Evolutionary conservation across 2,797 vertebrate species (phyloP), one percentile per base, ranked within the genome.

Genomic region (Netta rufina): DNA sequence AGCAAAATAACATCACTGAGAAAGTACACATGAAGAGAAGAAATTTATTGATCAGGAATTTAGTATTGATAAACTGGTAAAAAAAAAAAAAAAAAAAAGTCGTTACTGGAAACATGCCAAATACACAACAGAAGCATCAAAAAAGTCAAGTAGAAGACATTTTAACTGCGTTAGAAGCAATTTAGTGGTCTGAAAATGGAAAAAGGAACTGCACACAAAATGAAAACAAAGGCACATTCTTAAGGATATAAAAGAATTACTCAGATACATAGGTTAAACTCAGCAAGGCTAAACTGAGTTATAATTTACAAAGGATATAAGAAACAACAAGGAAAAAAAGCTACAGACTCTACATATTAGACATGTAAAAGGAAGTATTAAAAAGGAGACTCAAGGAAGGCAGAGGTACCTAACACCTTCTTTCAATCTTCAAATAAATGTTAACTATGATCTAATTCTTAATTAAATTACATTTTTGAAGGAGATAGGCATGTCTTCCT

Each of bases 381-480:
- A 81, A 64, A 66, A 84, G 54, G 30, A 81, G 45, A 62, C 13
- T 51, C 13, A 41, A 64, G 32, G 28, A 90, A 84, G 28, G 22
- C 38, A 56, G 47, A 58, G 20, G 56, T 32, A 90, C 58, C 33
- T 45, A 84, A 65, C 18, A 9, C 14, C 13, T 62, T 66, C 62
- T 93, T 94, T 92, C 56, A 51, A 0, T 79, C 85, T 92, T 89
- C 64, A 71, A 75, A 67, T 39, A 87, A 83, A 79, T 58, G 32
- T 70, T 88, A 90, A 70, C 51, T 82, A 54, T 70, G 25, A 66
- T 56, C 32, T 19, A 90, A 82, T 60, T 56, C 38, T 69, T 90
- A 85, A 89, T 78, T 86, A 82, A 92, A 92, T 60, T 84, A 70
- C 24, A n/a, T 49, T 93, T 78, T 93, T 71, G 19, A 92, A 73